A percentile compares a stretch with the other conserved stretches of the same genome.
Evolutionary conservation across 1,140 invertebrate genomes (phyloP).

Genomic region (Drosophila sturtevanti): DNA sequence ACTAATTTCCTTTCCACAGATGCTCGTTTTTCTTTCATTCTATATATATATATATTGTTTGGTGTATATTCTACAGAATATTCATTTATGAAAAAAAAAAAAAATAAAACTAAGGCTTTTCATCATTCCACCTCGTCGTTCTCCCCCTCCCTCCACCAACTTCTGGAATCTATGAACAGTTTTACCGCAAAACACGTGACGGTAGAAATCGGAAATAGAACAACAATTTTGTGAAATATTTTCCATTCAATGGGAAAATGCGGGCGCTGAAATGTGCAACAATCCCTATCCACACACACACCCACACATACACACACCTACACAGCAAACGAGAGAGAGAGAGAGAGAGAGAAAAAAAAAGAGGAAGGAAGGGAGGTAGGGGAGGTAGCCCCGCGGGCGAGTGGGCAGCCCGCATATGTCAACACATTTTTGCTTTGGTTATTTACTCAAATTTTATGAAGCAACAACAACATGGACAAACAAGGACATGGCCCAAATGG

Average conservation of each 20-base stretch:
- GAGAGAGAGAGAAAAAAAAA: neutral
- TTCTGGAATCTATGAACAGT: neutral
- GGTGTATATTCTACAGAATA: no score
- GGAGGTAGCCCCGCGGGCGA: no score
- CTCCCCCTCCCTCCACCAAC: neutral
- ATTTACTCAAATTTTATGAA: conserved; percentile 71
- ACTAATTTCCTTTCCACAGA: no score
- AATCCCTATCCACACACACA: neutral
- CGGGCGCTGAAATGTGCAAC: conserved; percentile 64
- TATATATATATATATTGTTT: no score
- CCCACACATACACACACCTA: no score
- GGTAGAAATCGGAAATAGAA: conserved; percentile 20
- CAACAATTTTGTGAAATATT: conserved; percentile 28
- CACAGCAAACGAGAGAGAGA: neutral
- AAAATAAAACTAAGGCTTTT: no score
- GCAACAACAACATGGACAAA: conserved; percentile 46
- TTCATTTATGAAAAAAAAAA: no score
- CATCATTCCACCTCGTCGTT: no score
- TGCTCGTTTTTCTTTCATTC: no score
- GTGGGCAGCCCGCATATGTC: conserved; percentile 73
- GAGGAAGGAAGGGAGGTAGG: conserved; percentile 5
- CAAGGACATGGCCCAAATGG: conserved; percentile 8
- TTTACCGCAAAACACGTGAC: conserved; percentile 1
- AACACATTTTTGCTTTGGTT: conserved; percentile 59
- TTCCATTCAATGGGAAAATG: conserved; percentile 38